phyloP scores from a whole-genome alignment of 2,888 invertebrate genomes.

The Malacosoma neustria region DNA sequence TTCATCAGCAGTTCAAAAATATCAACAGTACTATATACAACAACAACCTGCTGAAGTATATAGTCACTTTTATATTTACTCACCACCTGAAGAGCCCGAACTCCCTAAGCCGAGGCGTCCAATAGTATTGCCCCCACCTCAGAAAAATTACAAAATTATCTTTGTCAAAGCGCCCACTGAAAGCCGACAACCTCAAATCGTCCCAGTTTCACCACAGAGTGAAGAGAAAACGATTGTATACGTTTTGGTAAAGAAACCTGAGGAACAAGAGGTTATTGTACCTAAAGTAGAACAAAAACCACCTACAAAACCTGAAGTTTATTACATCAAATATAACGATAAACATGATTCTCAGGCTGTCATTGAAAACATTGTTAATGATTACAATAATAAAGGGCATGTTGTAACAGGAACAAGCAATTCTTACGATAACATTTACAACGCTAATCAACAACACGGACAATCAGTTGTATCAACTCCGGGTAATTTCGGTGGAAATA shows the following conservation, averaged over 20 bases:
- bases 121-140: slow-evolving; percentile 75
- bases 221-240: slow-evolving; percentile 86
- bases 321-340: slow-evolving; percentile 85
- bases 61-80: slow-evolving; percentile 67
- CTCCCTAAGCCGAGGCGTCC: slow-evolving; percentile 74
- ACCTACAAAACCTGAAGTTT: slow-evolving; percentile 84
- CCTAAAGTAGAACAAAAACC: slow-evolving; percentile 80
- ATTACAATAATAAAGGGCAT: slow-evolving; percentile 33
- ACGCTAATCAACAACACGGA: neutral
- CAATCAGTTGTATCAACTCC: neutral
- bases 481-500: neutral
- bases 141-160: slow-evolving; percentile 87
- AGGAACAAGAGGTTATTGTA: slow-evolving; percentile 79
- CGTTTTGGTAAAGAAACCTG: slow-evolving; percentile 84
- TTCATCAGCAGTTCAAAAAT: slow-evolving; percentile 21
- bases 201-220: slow-evolving; percentile 79
- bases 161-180: slow-evolving; percentile 85
- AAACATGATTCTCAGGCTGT: slow-evolving; percentile 69
- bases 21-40: slow-evolving; percentile 78
- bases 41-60: slow-evolving; percentile 83
- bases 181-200: slow-evolving; percentile 77
- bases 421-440: neutral
- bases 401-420: neutral
- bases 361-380: slow-evolving; percentile 58
- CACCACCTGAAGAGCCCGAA: slow-evolving; percentile 66